Percentiles rank a stretch among this genome's conserved stretches.
Evolutionary conservation across 2,888 invertebrate species (phyloP).

Genomic region (Schizaphis graminum): DNA sequence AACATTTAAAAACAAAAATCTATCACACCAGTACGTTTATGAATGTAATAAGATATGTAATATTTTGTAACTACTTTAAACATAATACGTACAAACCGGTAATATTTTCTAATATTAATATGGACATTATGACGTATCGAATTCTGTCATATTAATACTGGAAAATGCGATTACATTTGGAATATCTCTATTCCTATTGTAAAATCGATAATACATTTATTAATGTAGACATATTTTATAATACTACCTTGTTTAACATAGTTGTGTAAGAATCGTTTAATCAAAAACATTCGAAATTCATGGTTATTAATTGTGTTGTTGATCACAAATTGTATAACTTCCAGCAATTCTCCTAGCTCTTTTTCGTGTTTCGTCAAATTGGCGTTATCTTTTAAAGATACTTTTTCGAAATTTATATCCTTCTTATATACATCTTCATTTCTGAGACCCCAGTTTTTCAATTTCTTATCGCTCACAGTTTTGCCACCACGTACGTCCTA

Average conservation of each 20-base stretch:
- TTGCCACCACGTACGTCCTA: neutral
- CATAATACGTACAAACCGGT: neutral
- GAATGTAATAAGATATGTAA: no score
- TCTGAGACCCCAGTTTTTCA: neutral
- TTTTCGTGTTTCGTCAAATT: neutral
- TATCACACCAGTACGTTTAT: neutral
- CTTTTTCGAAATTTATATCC: fast-evolving
- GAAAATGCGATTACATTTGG: neutral
- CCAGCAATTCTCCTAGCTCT: neutral
- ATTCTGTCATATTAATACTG: neutral
- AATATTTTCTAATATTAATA: neutral
- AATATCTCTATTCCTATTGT: neutral
- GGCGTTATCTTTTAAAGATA: neutral
- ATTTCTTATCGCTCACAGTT: neutral
- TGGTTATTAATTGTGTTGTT: neutral
- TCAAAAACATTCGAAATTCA: slow-evolving; percentile 32
- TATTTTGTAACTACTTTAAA: neutral
- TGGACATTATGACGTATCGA: neutral
- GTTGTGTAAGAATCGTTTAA: slow-evolving; percentile 44
- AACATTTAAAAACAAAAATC: neutral
- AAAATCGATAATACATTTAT: neutral
- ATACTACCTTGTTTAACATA: slow-evolving; percentile 16
- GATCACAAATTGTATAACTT: slow-evolving; percentile 16
- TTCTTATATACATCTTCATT: neutral
- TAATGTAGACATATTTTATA: neutral